Evolutionary conservation across 2,113 vertebrate species (phyloP).

Genomic region (Macquaria australasica): DNA sequence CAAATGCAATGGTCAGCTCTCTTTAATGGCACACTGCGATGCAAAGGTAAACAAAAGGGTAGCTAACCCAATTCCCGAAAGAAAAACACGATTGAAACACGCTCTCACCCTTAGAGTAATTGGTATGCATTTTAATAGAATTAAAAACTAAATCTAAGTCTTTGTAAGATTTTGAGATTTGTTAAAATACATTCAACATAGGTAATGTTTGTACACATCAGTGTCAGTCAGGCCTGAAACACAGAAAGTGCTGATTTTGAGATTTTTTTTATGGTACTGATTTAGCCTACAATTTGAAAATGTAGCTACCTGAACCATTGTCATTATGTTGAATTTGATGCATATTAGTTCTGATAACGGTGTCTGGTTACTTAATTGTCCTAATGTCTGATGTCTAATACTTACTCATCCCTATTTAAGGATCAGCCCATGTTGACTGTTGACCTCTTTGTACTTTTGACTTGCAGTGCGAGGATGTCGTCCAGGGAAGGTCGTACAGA

Average conservation of each 20-base stretch:
- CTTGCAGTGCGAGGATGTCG: slow-evolving; percentile 93
- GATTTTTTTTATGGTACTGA: too few relatives aligned
- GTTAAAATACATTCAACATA: background rate
- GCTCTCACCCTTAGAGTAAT: background rate
- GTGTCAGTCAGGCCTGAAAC: background rate
- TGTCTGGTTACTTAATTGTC: background rate
- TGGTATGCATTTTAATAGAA: background rate
- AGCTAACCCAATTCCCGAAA: background rate
- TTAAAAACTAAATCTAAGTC: background rate
- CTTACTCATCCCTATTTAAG: background rate
- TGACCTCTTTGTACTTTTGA: background rate
- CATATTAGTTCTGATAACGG: background rate
- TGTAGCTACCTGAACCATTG: background rate
- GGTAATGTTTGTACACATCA: too few relatives aligned
- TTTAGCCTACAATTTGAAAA: too few relatives aligned
- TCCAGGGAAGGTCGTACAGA: slow-evolving; percentile 95
- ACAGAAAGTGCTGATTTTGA: background rate
- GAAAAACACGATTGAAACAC: background rate
- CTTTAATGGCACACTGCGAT: slow-evolving; percentile 18
- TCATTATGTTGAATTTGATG: background rate
- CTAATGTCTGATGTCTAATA: background rate
- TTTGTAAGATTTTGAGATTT: background rate
- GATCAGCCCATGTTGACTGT: background rate
- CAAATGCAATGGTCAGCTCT: slow-evolving; percentile 20
- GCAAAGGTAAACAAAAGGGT: slow-evolving; percentile 27